Evolutionary conservation across 1,140 invertebrate genomes (phyloP), one percentile per base, ranked within the genome.

Genomic region (Cephus cinctus): DNA sequence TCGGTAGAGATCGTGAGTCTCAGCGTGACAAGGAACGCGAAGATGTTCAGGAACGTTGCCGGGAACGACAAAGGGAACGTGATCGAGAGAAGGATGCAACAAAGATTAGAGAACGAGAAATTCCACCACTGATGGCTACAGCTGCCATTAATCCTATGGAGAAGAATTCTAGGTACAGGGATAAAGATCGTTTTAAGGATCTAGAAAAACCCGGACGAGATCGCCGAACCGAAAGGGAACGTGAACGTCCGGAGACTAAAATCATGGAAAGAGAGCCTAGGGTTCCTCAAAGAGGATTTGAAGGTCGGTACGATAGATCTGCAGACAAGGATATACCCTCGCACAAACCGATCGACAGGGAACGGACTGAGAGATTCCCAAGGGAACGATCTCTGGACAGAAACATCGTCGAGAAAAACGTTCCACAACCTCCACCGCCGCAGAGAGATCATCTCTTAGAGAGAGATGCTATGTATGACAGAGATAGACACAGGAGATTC

Each of bases 21-120:
- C 65, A 63, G 15, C 59, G 68, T 1, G 75, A 78, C 4, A 76
- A 70, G 40, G 76, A 79, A 12, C 63, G 70, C 5, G 75, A 76
- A 8, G 76, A 75, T 4, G 54, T 67, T 40, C 46, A 51, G 5
- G 73, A 77, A 40, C 61, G 64, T 39, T 69, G 59, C 19, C 57
- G 65, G 0, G 57, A 62, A 42, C 61, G 55, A 18, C 47, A 50
- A 32, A 27, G 53, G 5, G 65, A 70, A 30, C 43, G 67, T 36
- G 56, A 61, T 12, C 54, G 67, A 21, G 59, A 57, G 2, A 59
- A 59, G 15, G 61, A 66, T 31, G 12, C 22, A 21, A 38, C 5
- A 39, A 62, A 39, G 53, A 51, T 32, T 31, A 31, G 57, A 4
- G 59, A 59, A 5, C 49, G 57, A 14, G 62, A 65, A 34, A 32